These are phyloP conservation scores for Cathartes aura DNA, from an alignment of 2,113 vertebrate genomes.

Conservation along the genomic window DNA sequence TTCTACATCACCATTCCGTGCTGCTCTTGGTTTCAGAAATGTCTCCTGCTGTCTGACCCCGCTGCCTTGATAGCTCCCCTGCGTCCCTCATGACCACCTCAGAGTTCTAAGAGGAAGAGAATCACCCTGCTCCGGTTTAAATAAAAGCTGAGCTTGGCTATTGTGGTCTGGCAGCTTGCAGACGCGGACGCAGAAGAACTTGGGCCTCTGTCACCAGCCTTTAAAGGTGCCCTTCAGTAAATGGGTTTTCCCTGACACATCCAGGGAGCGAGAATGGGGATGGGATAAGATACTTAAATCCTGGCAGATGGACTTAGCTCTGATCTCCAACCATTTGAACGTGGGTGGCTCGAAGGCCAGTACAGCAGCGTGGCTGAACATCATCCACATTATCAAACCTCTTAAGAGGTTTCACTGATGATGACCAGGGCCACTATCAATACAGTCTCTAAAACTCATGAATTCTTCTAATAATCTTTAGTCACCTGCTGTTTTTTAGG, in stretches of 20 bases:
- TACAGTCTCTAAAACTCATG: rapidly evolving
- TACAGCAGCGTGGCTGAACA: neutral
- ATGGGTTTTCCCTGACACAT: neutral
- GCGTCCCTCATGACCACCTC: rapidly evolving
- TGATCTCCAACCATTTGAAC: neutral
- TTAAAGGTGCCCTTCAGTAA: neutral
- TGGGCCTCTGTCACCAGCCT: neutral
- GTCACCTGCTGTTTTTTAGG: neutral
- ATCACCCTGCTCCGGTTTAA: neutral
- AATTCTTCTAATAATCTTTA: neutral
- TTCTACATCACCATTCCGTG: rapidly evolving
- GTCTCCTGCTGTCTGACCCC: neutral
- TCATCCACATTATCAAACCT: rapidly evolving
- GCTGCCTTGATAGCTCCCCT: neutral
- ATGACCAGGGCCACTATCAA: neutral
- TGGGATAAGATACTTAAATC: neutral
- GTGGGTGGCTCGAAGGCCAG: neutral
- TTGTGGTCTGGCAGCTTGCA: neutral
- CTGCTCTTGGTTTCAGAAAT: neutral
- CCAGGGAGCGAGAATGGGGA: neutral
- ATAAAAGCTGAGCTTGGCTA: neutral
- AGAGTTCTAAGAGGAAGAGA: neutral
- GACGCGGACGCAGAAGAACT: neutral
- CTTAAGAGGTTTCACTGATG: neutral
- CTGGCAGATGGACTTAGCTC: neutral